A percentile compares a stretch with the other conserved stretches of the same genome.
phyloP scores from a whole-genome alignment of 2,888 invertebrate species.

The Thyatira batis region DNA sequence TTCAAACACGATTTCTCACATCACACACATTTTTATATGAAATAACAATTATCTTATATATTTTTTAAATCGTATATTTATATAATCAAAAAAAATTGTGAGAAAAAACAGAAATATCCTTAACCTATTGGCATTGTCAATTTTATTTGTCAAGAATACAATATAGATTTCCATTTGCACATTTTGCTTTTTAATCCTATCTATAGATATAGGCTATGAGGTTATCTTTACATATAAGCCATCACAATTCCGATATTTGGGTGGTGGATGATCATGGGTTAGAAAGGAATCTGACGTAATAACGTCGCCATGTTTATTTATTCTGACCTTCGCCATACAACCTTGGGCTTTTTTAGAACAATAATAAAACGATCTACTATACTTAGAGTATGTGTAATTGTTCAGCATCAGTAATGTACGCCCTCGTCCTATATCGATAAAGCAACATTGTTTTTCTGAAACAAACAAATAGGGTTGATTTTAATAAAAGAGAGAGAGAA shows the following conservation, averaged over 20 bases:
- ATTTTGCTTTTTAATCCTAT: neutral
- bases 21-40: no score
- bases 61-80: no score
- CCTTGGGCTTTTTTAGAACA: conserved; percentile 24
- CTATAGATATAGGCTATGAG: neutral
- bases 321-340: conserved; percentile 25
- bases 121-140: no score
- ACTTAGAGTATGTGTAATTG: conserved; percentile 12
- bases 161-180: neutral
- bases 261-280: conserved; percentile 16
- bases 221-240: neutral
- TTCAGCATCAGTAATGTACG: conserved; percentile 11
- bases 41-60: no score
- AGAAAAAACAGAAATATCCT: no score
- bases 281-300: conserved; percentile 7
- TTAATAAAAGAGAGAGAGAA: no score
- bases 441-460: conserved; percentile 3
- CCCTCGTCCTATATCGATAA: conserved; percentile 12
- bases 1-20: no score
- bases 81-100: no score
- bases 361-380: conserved; percentile 10
- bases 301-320: conserved; percentile 16
- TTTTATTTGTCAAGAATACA: no score
- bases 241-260: neutral
- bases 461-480: neutral